Conservation (phyloP, 2,888 invertebrate genomes). For the Ichneumoninae sp. region DNA sequence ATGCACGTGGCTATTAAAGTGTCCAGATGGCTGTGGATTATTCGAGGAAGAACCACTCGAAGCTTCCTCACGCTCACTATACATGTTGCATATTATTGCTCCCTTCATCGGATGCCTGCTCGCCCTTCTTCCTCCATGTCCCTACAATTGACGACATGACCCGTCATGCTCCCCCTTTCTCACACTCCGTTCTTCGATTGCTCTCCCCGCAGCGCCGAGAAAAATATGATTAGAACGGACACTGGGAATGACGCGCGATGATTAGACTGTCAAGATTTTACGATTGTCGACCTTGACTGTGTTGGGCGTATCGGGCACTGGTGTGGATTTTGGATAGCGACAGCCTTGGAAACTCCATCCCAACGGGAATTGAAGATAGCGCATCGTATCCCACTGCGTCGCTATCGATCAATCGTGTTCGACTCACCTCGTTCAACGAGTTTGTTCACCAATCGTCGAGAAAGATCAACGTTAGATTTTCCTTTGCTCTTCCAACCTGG, state of each 20-base stretch:
- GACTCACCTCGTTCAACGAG: constrained; percentile 10
- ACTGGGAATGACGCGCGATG: neutral
- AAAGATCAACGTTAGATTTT: neutral
- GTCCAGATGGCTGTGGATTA: constrained; percentile 46
- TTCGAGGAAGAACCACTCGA: constrained; percentile 40
- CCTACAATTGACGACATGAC: neutral
- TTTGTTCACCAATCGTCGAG: neutral
- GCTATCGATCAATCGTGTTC: constrained; percentile 20
- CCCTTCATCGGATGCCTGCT: constrained; percentile 4
- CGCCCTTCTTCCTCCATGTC: constrained; percentile 22
- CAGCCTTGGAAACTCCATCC: constrained; percentile 7
- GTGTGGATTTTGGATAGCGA: neutral
- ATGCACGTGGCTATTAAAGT: constrained; percentile 40
- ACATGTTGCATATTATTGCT: neutral
- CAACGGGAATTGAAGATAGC: neutral
- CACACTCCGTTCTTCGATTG: constrained; percentile 19
- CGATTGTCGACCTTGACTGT: constrained; percentile 8
- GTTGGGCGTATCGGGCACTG: neutral
- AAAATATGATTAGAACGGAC: constrained; percentile 35
- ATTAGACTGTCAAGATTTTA: constrained; percentile 42
- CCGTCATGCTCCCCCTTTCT: constrained; percentile 25
- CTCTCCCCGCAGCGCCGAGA: constrained; percentile 12
- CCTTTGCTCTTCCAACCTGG: neutral
- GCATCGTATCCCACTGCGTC: neutral
- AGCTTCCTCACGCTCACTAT: constrained; percentile 11